Percentiles rank a stretch among this genome's conserved stretches.
These are phyloP conservation scores for Tachina lurida DNA, from an alignment of 2,888 invertebrate genomes.

Conservation along the genomic window DNA sequence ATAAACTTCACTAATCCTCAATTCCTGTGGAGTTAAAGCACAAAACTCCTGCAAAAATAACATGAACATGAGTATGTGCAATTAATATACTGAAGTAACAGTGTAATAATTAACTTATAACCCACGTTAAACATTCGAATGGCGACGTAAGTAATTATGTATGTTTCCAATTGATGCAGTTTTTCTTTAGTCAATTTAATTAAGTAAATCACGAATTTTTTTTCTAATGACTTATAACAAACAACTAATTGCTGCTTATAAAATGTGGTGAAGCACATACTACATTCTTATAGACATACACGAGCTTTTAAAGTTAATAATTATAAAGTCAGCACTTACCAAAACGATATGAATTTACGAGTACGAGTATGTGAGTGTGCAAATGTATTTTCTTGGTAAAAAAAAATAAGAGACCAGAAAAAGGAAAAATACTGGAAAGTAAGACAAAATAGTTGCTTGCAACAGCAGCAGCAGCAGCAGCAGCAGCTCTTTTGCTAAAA, in stretches of 20 bases:
- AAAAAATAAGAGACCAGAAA: background rate
- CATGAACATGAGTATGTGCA: background rate
- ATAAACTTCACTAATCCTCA: too few species aligned
- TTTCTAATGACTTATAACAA: slow-evolving; percentile 67
- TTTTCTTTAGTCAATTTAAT: slow-evolving; percentile 61
- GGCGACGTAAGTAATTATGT: background rate
- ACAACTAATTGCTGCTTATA: slow-evolving; percentile 66
- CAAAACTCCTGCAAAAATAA: too few species aligned
- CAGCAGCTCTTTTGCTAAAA: slow-evolving; percentile 5
- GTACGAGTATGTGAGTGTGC: slow-evolving; percentile 25
- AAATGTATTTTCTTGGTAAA: slow-evolving; percentile 24
- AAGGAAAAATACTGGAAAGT: background rate
- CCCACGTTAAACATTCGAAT: background rate
- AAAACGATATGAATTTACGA: slow-evolving; percentile 57
- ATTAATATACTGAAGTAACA: background rate
- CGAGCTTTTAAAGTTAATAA: slow-evolving; percentile 54
- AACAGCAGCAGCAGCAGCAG: slow-evolving; percentile 4
- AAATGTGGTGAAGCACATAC: slow-evolving; percentile 42
- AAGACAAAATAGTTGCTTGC: slow-evolving; percentile 34
- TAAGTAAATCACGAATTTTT: slow-evolving; percentile 68
- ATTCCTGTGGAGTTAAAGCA: too few species aligned
- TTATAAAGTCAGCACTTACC: slow-evolving; percentile 70
- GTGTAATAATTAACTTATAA: background rate
- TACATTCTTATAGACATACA: background rate
- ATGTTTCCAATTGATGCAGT: background rate